A percentile compares a stretch with the other conserved stretches of the same genome.
phyloP scores from a whole-genome alignment of 2,888 invertebrate genomes.

The Empis livida region DNA sequence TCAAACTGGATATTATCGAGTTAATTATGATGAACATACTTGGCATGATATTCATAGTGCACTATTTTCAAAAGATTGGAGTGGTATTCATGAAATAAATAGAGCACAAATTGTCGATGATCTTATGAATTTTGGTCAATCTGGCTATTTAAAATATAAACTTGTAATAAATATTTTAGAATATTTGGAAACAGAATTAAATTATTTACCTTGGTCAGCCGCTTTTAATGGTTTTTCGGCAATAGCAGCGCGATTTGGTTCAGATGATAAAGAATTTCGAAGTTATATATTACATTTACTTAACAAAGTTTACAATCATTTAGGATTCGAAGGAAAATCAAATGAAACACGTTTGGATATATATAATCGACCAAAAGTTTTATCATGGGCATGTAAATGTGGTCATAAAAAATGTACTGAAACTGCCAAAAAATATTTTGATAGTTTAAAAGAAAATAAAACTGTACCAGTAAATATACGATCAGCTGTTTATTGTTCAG shows the following conservation, averaged over 20 bases:
- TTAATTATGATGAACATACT: constrained; percentile 51
- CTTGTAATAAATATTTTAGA: constrained; percentile 35
- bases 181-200: constrained; percentile 43
- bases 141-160: constrained; percentile 38
- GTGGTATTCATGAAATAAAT: constrained; percentile 38
- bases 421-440: not conserved
- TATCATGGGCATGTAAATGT: constrained; percentile 8
- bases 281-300: not conserved
- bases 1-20: constrained; percentile 41
- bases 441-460: not conserved
- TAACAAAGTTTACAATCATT: not conserved
- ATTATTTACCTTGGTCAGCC: constrained; percentile 52
- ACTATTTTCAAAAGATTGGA: constrained; percentile 14
- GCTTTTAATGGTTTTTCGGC: constrained; percentile 39
- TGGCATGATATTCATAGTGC: constrained; percentile 34
- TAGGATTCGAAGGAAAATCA: not conserved
- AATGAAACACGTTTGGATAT: constrained; percentile 4
- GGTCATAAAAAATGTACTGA: constrained; percentile 6
- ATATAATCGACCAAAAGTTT: constrained; percentile 2
- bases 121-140: constrained; percentile 47
- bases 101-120: constrained; percentile 69
- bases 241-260: too few relatives aligned
- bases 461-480: constrained; percentile 46
- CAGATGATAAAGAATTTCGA: not conserved
- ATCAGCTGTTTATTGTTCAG: constrained; percentile 55